Base-by-base conservation (phyloP, 2,888 invertebrate genomes). In the Itoplectis maculator region DNA sequence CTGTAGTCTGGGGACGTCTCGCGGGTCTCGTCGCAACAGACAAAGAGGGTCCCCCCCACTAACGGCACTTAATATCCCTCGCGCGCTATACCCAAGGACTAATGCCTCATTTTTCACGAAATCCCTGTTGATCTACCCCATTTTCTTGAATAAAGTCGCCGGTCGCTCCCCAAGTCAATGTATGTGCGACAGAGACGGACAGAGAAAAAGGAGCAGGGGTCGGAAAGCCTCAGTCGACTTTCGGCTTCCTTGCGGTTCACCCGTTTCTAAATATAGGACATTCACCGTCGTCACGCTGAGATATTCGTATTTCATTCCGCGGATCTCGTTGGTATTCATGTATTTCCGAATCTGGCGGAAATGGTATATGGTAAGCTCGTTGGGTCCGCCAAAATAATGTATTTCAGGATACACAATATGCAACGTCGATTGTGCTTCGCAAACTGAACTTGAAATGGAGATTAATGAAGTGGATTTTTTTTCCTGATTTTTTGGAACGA, bases 91-190 rank as follows among this genome's bases (percentile, higher is more conserved):
- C 40, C 75, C 47, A 37, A 54, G 37, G 68, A 69, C 59, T 68
- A 69, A 76, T 61, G 61, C 49, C 68, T 69, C 68, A 69, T 76
- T 76, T 76, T 76, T 76, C 76, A 76, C 23, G 35, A 76, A 76
- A 76, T 68, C 68, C 68, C 37, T 47, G 47, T 49, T 76, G 40
- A 76, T 69, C 59, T 51, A 59, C 68, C 76, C 68, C 61, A 61
- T 76, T 76, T 76, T 61, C 56, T 69, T 40, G 68, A 76, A 76
- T 76, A 69, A 76, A 61, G 42, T 68, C 51, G 13, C n/a, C n/a
- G 63, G 73, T 18, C 13, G 15, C 20, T n/a, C 7, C 42, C 23
- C 7, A 20, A 59, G 49, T 5, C 29, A 29, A 29, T 5, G 5
- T 2, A 29, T 29, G n/a, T n/a, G n/a, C n/a, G n/a, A n/a, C n/a